phyloP scores from a whole-genome alignment of 2,113 vertebrate genomes.

The Mustela nigripes region DNA sequence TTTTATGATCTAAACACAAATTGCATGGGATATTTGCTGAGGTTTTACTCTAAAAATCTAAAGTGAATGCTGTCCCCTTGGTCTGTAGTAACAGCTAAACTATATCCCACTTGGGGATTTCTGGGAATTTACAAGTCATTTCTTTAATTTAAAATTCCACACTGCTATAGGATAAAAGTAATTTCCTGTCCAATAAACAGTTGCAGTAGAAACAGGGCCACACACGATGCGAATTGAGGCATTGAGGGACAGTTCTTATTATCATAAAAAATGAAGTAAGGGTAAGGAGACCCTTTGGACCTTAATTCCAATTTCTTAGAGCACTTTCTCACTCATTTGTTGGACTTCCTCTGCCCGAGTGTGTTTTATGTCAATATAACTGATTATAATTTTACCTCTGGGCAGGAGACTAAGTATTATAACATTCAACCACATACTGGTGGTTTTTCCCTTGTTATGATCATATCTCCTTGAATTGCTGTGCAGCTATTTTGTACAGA shows the following conservation, averaged over 20 bases:
- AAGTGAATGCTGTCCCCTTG: not conserved
- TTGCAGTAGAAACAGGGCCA: conserved; percentile 24
- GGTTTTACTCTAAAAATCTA: conserved; percentile 53
- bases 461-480: not conserved
- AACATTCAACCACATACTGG: not conserved
- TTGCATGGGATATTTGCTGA: conserved; percentile 18
- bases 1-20: conserved; percentile 52
- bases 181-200: not conserved
- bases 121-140: conserved; percentile 53
- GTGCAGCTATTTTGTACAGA: not conserved
- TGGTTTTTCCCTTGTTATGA: not conserved
- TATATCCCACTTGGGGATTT: conserved; percentile 42
- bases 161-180: not conserved
- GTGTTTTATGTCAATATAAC: not conserved
- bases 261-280: not conserved
- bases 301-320: conserved; percentile 19
- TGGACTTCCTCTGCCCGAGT: not conserved
- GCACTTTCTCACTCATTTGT: conserved; percentile 15
- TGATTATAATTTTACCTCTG: not conserved
- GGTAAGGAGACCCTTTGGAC: not conserved
- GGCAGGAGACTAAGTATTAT: not conserved
- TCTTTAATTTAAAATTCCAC: conserved; percentile 31
- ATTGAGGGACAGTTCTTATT: conserved; percentile 4
- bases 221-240: not conserved
- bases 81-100: conserved; percentile 38